Conservation (phyloP, 2,113 vertebrate genomes). For the Vireo altiloquus region DNA sequence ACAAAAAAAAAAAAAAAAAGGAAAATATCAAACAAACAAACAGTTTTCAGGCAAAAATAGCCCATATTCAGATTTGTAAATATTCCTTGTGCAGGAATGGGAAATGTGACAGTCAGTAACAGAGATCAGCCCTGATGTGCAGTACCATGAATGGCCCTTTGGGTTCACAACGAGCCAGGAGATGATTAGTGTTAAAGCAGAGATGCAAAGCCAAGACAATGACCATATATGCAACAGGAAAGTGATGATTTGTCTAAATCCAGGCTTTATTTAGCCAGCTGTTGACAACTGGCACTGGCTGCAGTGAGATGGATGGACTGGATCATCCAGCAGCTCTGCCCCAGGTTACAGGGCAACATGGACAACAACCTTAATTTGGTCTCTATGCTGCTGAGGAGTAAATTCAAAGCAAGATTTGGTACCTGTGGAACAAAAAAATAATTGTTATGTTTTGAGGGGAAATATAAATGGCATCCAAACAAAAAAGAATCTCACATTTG, state of each 20-base stretch:
- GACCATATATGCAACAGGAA: neutral
- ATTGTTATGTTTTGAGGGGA: neutral
- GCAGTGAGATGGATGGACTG: neutral
- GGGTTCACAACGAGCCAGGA: neutral
- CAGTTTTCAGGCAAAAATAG: neutral
- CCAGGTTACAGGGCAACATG: neutral
- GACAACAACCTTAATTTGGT: neutral
- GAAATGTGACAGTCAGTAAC: neutral
- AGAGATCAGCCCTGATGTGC: neutral
- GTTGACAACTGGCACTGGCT: neutral
- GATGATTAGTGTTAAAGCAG: neutral
- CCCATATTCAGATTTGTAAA: neutral
- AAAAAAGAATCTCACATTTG: rapidly evolving
- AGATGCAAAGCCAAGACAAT: neutral
- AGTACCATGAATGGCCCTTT: neutral
- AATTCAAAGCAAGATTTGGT: neutral
- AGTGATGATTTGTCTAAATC: conserved; percentile 12
- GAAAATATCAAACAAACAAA: neutral
- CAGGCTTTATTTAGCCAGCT: neutral
- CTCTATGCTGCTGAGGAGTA: neutral
- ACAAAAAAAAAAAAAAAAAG: neutral
- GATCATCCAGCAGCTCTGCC: neutral
- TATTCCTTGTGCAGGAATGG: neutral
- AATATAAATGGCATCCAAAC: neutral
- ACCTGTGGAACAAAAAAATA: neutral